Percentiles rank a stretch among this genome's conserved stretches.
Conservation (phyloP, 2,113 vertebrate genomes). For the Desmodus rotundus region DNA sequence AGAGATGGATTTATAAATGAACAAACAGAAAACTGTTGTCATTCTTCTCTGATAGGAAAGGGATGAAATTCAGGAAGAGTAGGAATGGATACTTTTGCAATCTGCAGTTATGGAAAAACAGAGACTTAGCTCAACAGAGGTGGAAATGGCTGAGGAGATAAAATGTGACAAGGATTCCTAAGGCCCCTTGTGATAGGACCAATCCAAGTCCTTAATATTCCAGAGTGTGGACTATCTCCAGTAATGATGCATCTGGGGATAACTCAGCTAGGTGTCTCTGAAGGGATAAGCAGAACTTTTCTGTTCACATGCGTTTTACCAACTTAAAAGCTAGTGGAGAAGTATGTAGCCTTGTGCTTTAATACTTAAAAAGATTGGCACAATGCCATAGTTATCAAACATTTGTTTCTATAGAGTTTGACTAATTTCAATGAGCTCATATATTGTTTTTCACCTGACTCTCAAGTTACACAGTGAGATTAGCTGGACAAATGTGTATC, state of each 20-base stretch:
- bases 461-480: not conserved
- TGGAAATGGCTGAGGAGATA: not conserved
- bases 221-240: not conserved
- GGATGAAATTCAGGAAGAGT: not conserved
- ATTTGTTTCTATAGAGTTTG: not conserved
- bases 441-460: not conserved
- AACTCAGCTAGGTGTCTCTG: not conserved
- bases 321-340: not conserved
- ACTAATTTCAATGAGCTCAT: not conserved
- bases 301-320: not conserved
- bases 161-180: accelerated
- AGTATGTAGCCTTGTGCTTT: not conserved
- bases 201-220: not conserved
- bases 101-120: not conserved
- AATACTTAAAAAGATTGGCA: not conserved
- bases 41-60: not conserved
- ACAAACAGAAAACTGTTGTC: not conserved
- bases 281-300: not conserved
- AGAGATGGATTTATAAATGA: not conserved
- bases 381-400: not conserved
- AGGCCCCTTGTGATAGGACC: not conserved
- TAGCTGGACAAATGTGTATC: not conserved
- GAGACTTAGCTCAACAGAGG: not conserved
- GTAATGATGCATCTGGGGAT: not conserved
- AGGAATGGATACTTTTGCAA: not conserved